Conservation (phyloP, 53 echinoderm and acorn worm species). For the Patiria pectinifera region DNA sequence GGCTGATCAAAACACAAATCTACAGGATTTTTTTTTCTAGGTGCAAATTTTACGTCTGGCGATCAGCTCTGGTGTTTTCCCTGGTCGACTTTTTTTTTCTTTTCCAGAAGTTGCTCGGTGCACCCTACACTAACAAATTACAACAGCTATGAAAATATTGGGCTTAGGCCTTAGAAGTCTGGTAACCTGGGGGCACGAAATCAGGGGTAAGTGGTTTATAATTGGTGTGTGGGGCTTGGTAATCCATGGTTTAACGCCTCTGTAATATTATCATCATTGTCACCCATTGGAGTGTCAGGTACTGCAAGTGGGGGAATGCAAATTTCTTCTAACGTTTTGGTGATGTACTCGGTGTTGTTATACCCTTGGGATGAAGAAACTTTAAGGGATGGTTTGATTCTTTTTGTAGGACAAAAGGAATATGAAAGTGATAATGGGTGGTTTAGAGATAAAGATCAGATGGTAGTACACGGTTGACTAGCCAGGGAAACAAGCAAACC, state of each 20-base stretch:
- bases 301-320: not conserved
- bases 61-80: not conserved
- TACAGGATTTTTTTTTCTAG: not conserved
- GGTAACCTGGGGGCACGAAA: conserved; percentile 9
- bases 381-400: too few species aligned
- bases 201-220: conserved; percentile 51
- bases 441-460: not conserved
- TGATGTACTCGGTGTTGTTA: not conserved
- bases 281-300: not conserved
- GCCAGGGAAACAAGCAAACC: conserved; percentile 11
- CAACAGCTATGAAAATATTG: conserved; percentile 61
- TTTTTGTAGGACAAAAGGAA: not conserved
- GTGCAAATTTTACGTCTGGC: not conserved
- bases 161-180: conserved; percentile 41
- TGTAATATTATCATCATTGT: conserved; percentile 23
- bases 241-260: not conserved
- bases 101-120: conserved; percentile 1
- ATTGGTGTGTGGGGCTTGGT: conserved; percentile 8
- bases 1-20: not conserved
- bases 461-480: not conserved
- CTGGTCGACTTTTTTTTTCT: conserved; percentile 18
- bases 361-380: not conserved
- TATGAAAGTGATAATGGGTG: not conserved
- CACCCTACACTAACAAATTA: conserved; percentile 52
- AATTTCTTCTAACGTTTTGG: not conserved